phyloP scores from a whole-genome alignment of 2,113 vertebrate genomes.

The Columba livia region DNA sequence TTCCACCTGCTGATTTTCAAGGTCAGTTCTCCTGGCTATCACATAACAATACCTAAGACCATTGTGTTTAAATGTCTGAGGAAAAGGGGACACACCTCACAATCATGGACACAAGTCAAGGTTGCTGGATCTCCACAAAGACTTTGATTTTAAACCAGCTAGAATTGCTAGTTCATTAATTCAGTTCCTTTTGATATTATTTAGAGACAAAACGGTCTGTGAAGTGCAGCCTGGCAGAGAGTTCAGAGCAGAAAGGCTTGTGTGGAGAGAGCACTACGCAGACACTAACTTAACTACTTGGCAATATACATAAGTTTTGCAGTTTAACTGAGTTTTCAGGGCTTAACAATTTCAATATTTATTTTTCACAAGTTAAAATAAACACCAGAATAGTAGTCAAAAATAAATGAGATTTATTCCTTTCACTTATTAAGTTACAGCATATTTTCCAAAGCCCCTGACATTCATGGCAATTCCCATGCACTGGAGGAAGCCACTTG shows the following conservation, averaged over 20 bases:
- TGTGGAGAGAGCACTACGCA: not conserved
- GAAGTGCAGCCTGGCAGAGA: not conserved
- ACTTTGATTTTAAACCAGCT: not conserved
- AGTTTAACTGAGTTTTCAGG: not conserved
- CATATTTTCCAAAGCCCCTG: not conserved
- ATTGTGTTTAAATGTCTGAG: not conserved
- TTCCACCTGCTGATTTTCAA: not conserved
- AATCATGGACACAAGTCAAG: accelerated
- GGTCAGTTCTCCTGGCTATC: not conserved
- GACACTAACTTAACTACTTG: not conserved
- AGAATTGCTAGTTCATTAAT: not conserved
- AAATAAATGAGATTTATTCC: not conserved
- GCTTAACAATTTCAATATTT: not conserved
- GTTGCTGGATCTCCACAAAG: not conserved
- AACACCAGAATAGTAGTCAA: not conserved
- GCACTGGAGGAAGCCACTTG: not conserved
- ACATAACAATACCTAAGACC: not conserved
- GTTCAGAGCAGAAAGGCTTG: not conserved
- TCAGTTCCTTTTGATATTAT: not conserved
- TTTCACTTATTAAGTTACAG: not conserved
- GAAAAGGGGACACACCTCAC: not conserved
- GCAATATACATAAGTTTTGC: not conserved
- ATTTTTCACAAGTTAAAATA: not conserved
- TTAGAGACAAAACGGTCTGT: not conserved
- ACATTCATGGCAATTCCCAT: not conserved